These are phyloP conservation scores for Amphiprion clarkii DNA, from an alignment of 2,797 vertebrate species.

Conservation along the genomic window DNA sequence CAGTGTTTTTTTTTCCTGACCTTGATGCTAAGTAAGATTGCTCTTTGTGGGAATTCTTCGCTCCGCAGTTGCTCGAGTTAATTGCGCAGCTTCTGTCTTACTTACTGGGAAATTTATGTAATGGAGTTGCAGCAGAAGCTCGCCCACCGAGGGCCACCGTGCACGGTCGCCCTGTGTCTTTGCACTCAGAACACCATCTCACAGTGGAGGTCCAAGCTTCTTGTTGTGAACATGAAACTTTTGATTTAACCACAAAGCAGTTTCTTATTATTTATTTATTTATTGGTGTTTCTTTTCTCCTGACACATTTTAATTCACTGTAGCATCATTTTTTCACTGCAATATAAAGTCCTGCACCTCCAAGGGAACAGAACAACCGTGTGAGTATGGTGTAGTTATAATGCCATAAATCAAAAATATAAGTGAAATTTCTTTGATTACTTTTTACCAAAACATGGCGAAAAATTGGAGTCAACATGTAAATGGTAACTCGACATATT, in stretches of 20 bases:
- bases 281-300: too few relatives aligned
- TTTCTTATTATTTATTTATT: too few relatives aligned
- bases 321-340: too few relatives aligned
- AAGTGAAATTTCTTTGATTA: too few relatives aligned
- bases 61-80: constrained; percentile 39
- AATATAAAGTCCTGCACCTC: too few relatives aligned
- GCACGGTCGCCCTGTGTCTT: constrained; percentile 27
- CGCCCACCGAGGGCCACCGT: constrained; percentile 39
- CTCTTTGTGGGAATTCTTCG: constrained; percentile 44
- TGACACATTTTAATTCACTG: too few relatives aligned
- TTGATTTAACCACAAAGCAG: constrained; percentile 3
- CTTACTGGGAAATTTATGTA: constrained; percentile 42
- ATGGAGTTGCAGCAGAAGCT: constrained; percentile 42
- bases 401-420: too few relatives aligned
- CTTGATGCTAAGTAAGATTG: constrained; percentile 54
- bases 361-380: too few relatives aligned
- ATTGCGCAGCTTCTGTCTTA: constrained; percentile 43
- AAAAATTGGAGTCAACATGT: too few relatives aligned
- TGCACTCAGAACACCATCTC: constrained; percentile 5
- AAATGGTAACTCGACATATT: too few relatives aligned
- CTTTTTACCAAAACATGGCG: too few relatives aligned
- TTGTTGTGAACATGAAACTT: constrained; percentile 23
- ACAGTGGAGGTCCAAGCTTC: constrained; percentile 1
- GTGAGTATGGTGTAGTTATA: too few relatives aligned
- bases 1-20: constrained; percentile 36